phyloP scores from a whole-genome alignment of 2,888 invertebrate genomes.

The Maniola hyperantus region DNA sequence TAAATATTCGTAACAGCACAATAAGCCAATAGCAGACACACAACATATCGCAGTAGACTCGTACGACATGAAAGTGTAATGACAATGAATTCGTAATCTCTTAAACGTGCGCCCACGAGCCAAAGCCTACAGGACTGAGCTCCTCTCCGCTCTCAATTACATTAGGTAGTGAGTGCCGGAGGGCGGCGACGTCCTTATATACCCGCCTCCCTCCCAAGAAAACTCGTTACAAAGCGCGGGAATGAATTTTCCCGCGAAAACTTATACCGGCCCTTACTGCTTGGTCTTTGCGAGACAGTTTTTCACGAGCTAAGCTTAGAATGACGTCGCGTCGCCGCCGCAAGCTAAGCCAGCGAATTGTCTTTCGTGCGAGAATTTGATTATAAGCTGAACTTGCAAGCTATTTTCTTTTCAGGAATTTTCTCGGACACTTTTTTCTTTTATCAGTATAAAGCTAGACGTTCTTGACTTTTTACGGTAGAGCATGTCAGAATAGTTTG shows the following conservation, averaged over 20 bases:
- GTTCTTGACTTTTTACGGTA: neutral
- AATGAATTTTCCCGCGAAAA: conserved; percentile 78
- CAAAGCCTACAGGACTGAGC: conserved; percentile 58
- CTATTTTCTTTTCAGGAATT: conserved; percentile 17
- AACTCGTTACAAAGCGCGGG: conserved; percentile 76
- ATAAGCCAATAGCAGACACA: conserved; percentile 5
- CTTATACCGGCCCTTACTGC: conserved; percentile 57
- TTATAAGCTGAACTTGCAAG: conserved; percentile 22
- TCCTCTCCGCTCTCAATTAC: conserved; percentile 54
- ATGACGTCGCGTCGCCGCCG: conserved; percentile 35
- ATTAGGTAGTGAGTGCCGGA: conserved; percentile 59
- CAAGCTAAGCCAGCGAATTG: conserved; percentile 29
- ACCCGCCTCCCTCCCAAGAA: conserved; percentile 57
- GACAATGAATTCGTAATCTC: conserved; percentile 38
- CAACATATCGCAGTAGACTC: conserved; percentile 14
- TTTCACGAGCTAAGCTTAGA: conserved; percentile 56
- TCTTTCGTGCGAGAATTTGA: conserved; percentile 26
- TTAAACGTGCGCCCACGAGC: conserved; percentile 41
- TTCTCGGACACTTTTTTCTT: conserved; percentile 9
- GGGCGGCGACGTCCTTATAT: conserved; percentile 51
- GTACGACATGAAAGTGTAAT: conserved; percentile 33
- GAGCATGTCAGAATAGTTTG: neutral
- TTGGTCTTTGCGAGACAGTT: conserved; percentile 54
- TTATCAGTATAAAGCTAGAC: neutral
- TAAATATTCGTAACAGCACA: neutral